Evolutionary conservation across 1,140 invertebrate genomes (phyloP).

Genomic region (Lepeophtheirus salmonis): DNA sequence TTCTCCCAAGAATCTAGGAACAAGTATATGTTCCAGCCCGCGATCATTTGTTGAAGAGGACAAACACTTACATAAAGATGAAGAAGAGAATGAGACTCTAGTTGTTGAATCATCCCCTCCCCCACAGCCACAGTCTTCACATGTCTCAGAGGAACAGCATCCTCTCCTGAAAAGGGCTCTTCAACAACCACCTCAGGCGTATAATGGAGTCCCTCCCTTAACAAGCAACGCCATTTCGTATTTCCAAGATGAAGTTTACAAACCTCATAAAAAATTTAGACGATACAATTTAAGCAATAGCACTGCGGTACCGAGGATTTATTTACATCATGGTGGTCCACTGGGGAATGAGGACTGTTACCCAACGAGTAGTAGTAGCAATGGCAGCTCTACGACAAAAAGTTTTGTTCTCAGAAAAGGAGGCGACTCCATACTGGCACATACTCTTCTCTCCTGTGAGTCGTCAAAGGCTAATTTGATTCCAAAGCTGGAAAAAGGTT

Average conservation of each 20-base stretch:
- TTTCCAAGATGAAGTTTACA: slow-evolving; percentile 83
- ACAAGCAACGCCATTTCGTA: slow-evolving; percentile 55
- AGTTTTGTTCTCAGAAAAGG: slow-evolving; percentile 28
- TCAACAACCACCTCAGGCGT: slow-evolving; percentile 62
- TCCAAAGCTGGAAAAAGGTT: slow-evolving; percentile 14
- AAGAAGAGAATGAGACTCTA: too few relatives aligned
- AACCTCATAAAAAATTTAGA: slow-evolving; percentile 83
- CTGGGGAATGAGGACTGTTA: too few relatives aligned
- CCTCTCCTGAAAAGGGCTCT: slow-evolving; percentile 73
- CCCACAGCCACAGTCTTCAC: not conserved
- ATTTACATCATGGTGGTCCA: too few relatives aligned
- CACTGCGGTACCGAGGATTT: too few relatives aligned
- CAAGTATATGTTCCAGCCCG: too few relatives aligned
- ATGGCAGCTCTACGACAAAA: too few relatives aligned
- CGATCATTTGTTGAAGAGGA: slow-evolving; percentile 24
- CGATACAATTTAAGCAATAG: slow-evolving; percentile 27
- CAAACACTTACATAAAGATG: slow-evolving; percentile 21
- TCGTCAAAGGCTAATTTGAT: slow-evolving; percentile 13
- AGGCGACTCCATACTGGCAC: slow-evolving; percentile 27
- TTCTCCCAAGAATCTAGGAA: slow-evolving; percentile 51
- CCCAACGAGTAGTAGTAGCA: too few relatives aligned
- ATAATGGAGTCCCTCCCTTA: not conserved
- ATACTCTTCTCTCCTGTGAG: slow-evolving; percentile 4
- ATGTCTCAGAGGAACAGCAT: slow-evolving; percentile 55
- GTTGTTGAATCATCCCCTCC: too few relatives aligned